Base-by-base conservation (phyloP, 2,888 invertebrate genomes). In the Capitulum mitella region DNA sequence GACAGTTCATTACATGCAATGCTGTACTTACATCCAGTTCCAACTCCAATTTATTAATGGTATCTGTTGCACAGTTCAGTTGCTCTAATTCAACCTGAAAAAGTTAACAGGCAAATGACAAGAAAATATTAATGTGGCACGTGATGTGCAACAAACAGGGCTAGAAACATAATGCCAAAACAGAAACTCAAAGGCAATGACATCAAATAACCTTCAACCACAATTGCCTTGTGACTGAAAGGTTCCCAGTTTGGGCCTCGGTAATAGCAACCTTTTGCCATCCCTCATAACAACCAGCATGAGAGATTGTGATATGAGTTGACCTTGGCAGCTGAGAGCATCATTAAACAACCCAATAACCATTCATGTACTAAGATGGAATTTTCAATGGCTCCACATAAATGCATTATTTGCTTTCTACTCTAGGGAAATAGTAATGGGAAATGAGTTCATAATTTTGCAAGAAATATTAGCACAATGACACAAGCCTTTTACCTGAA, bases 61-160 rank as follows among this genome's bases (percentile, higher is more conserved):
- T 84, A 81, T 87, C 86, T 32, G 86, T 87, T 19, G 86, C 85
- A 78, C 85, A 85, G 82, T 86, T 86, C 78, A 86, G 83, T 79
- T 85, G 84, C 81, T 86, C 86, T 80, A 86, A 81, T 81, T 86
- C 86, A 79, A 85, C 85, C 84, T 86, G 84, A 10, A 84, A 79
- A 77, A 46, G 77, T n/a, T 70, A n/a, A 10, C 64, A 77, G 76
- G 14, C 22, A 16, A 46, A n/a, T 37, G 3, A 34, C 34, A 43
- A 58, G 2, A n/a, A 14, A 29, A 78, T 22, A 22, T 16, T 3
- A 34, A 12, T 40, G 0, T 26, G 26, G 10, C 70, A 70, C 37
- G 6, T 40, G 37, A 26, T 34, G 16, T 29, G 10, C 29, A 61
- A 12, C 5, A 64, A 19, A 12, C 34, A 64, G 0, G 5, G 10